Conservation (phyloP, 2,888 invertebrate species). For the Andrena flavipes region DNA sequence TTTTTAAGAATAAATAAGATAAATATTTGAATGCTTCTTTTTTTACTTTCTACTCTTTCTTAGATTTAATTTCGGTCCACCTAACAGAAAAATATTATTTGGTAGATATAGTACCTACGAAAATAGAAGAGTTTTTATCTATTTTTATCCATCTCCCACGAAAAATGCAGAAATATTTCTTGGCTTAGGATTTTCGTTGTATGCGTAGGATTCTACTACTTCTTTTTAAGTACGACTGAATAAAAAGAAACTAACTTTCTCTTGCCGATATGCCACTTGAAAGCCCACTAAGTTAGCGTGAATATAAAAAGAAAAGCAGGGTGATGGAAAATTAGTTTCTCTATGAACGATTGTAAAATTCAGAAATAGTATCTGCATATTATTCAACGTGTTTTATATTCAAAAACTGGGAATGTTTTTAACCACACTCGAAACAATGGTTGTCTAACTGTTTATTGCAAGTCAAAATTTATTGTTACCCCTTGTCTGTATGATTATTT, state of each 20-base stretch:
- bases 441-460: neutral
- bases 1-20: no score
- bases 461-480: neutral
- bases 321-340: neutral
- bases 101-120: no score
- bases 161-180: no score
- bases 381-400: neutral
- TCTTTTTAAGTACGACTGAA: neutral
- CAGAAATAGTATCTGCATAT: neutral
- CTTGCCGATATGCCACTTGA: neutral
- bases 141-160: no score
- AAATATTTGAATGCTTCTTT: no score
- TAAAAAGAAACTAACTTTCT: neutral
- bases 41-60: no score
- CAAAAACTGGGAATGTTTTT: neutral
- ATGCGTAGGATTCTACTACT: neutral
- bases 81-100: no score
- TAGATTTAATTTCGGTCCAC: no score
- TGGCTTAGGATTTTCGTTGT: no score
- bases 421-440: neutral
- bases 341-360: neutral
- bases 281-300: neutral
- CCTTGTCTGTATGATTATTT: neutral
- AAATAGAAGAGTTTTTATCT: no score
- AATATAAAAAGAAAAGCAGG: constrained; percentile 15